Base-by-base conservation (phyloP, 2,797 vertebrate species). In the Hippopotamyrus pictus region DNA sequence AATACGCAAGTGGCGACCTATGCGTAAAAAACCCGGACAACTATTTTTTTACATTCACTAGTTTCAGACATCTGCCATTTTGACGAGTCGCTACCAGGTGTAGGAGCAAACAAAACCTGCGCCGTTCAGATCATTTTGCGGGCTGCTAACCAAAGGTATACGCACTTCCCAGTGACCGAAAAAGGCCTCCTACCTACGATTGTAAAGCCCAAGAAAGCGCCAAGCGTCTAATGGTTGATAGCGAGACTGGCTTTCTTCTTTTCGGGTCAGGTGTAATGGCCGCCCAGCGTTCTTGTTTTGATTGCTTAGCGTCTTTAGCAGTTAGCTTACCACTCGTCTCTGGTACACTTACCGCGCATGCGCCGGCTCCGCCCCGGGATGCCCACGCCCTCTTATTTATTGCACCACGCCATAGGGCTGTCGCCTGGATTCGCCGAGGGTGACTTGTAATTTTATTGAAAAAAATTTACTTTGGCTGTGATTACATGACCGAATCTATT, bases 231-330 rank as follows among this genome's bases (percentile, higher is more conserved):
- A 37, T 82, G 29, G 48, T 29, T 48, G 82, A 50, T 14, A 17
- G 50, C 8, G 57, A 50, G 9, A n/a, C 19, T 48, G 6, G 86
- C 37, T 48, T 48, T 65, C 33, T 65, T 37, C 25, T 86, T 12
- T 83, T 46, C 44, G 57, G 48, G 79, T 89, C 88, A 90, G 90
- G 62, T 87, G 65, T 89, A 90, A 90, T 90, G 90, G 90, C 90
- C 83, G 88, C 90, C 88, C 25, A 53, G 83, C 41, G 69, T 90
- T 69, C 88, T 90, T 90, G 88, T 90, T 90, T 89, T 90, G 88
- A 89, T 76, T 87, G 46, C 82, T 89, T 89, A 85, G 48, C 82
- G 82, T 85, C 73, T 41, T 79, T 79, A 79, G 73, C 73, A 41
- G 37, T 79, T 79, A 41, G 86, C 54, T 46, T 46, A 33, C 51